These are phyloP conservation scores for Botia almorhae DNA, from an alignment of 2,797 vertebrate genomes.

Conservation along the genomic window DNA sequence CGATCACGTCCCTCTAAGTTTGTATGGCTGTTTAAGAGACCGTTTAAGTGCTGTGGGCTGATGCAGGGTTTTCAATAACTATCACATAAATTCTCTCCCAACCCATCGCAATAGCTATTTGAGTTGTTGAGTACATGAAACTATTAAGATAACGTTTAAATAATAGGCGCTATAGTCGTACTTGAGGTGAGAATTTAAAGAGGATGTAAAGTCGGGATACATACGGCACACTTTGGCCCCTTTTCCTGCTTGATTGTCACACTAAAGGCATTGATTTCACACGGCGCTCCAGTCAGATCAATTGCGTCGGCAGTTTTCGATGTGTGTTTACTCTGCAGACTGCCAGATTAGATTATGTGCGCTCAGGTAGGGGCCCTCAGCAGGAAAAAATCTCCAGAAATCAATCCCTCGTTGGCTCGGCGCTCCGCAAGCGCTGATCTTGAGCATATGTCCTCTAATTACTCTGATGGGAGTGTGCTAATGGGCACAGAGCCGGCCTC, in stretches of 20 bases:
- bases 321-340: constrained; percentile 61
- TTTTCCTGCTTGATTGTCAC: constrained; percentile 33
- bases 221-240: constrained; percentile 2
- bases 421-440: constrained; percentile 81
- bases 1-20: too few species aligned
- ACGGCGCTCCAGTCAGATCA: constrained; percentile 43
- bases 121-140: background rate
- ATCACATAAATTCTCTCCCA: background rate
- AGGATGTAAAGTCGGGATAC: constrained; percentile 24
- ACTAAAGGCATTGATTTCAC: constrained; percentile 51
- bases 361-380: constrained; percentile 66
- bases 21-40: background rate
- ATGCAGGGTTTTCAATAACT: background rate
- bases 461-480: constrained; percentile 85
- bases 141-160: background rate
- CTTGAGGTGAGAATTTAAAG: constrained; percentile 1
- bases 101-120: background rate
- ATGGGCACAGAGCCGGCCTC: constrained; percentile 78
- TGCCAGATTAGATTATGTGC: constrained; percentile 71
- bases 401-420: constrained; percentile 79
- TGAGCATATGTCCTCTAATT: constrained; percentile 90
- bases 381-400: constrained; percentile 65
- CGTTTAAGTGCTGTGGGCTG: background rate
- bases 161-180: background rate
- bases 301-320: constrained; percentile 31